Evolutionary conservation across 1,140 invertebrate species (phyloP).

Genomic region (Homalodisca vitripennis): DNA sequence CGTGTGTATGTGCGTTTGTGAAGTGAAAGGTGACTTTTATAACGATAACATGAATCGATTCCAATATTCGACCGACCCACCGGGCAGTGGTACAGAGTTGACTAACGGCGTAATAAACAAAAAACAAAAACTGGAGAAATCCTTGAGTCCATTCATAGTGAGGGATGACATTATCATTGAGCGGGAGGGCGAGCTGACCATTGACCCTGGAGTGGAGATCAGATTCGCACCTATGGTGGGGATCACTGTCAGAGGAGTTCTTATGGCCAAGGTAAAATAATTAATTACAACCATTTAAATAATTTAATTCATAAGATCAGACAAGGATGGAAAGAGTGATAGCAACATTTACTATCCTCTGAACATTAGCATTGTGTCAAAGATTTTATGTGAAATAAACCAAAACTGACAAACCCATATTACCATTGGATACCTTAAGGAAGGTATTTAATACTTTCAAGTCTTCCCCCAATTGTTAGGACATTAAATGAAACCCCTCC

Average conservation of each 20-base stretch:
- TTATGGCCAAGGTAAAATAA: slow-evolving; percentile 85
- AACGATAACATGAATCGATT: slow-evolving; percentile 1
- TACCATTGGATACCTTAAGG: too few species aligned
- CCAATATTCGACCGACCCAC: slow-evolving; percentile 6
- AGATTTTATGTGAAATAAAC: too few species aligned
- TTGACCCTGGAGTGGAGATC: slow-evolving; percentile 84
- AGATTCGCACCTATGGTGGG: slow-evolving; percentile 86
- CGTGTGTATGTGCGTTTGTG: slow-evolving; percentile 11
- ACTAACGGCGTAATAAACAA: slow-evolving; percentile 59
- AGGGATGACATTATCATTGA: slow-evolving; percentile 80
- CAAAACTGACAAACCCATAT: too few species aligned
- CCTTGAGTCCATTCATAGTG: slow-evolving; percentile 73
- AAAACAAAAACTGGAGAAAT: slow-evolving; percentile 52
- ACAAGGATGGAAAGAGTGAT: too few species aligned
- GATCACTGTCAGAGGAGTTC: slow-evolving; percentile 82
- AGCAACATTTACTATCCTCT: too few species aligned
- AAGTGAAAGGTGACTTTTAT: slow-evolving; percentile 21
- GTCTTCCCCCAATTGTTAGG: too few species aligned
- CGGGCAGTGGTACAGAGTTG: slow-evolving; percentile 51
- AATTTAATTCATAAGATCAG: too few species aligned
- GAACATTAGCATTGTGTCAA: too few species aligned
- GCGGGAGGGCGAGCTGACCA: slow-evolving; percentile 66
- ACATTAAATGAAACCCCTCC: too few species aligned
- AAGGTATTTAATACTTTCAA: too few species aligned
- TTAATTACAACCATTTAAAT: too few species aligned